Percentiles rank a stretch among this genome's conserved stretches.
Conservation (phyloP, 2,113 vertebrate genomes). For the Ctenomys sociabilis region DNA sequence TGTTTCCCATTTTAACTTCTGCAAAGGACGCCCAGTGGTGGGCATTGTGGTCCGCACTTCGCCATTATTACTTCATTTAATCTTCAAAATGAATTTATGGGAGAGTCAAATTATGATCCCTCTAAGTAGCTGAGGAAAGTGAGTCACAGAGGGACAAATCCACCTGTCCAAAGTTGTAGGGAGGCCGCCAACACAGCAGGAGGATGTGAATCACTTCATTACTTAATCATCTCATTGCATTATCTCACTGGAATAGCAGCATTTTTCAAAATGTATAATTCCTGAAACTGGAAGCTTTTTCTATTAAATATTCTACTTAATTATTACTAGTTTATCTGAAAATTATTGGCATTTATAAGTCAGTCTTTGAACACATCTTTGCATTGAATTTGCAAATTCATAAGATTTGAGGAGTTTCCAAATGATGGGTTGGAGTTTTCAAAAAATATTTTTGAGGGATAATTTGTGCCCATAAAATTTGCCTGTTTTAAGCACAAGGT, state of each 20-base stretch:
- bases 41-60: not conserved
- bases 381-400: not conserved
- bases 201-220: not conserved
- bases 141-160: not conserved
- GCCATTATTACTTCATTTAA: not conserved
- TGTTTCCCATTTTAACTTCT: not conserved
- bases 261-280: not conserved
- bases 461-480: not conserved
- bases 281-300: not conserved
- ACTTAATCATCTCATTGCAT: accelerated
- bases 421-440: not conserved
- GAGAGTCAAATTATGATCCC: not conserved
- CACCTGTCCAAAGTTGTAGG: not conserved
- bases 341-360: not conserved
- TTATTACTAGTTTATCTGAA: not conserved
- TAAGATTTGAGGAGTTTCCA: not conserved
- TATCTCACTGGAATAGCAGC: not conserved
- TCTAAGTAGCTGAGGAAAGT: not conserved
- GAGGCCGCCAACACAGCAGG: too few relatives aligned
- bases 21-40: not conserved
- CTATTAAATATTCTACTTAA: not conserved
- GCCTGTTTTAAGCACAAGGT: not conserved
- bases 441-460: not conserved
- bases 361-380: not conserved
- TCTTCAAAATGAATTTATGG: not conserved